Evolutionary conservation across 2,113 vertebrate species (phyloP).

Genomic region (Leiothrix lutea): DNA sequence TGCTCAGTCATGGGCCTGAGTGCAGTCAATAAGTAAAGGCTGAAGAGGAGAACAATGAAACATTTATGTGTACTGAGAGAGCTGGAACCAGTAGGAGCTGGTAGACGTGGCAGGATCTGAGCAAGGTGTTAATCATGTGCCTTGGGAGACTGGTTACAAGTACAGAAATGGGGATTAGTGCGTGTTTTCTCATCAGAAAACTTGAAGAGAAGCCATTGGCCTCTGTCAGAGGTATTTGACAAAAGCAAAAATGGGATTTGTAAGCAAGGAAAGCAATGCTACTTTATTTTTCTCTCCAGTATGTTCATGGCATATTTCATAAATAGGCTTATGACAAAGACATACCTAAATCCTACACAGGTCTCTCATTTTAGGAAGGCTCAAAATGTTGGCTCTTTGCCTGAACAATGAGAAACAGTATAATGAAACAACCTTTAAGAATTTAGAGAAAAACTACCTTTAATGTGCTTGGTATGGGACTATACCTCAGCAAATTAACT

Average conservation of each 20-base stretch:
- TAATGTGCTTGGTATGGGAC: neutral
- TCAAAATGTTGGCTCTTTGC: neutral
- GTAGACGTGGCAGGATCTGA: slow-evolving; percentile 9
- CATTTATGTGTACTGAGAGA: neutral
- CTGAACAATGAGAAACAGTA: neutral
- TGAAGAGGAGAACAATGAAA: slow-evolving; percentile 14
- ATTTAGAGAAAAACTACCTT: neutral
- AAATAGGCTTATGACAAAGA: neutral
- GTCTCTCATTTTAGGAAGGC: neutral
- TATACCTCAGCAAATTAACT: neutral
- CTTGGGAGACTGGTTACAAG: neutral
- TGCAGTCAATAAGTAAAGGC: neutral
- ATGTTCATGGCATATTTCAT: neutral
- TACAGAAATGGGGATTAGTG: slow-evolving; percentile 1
- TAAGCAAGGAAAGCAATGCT: neutral
- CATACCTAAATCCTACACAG: neutral
- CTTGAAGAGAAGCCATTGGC: neutral
- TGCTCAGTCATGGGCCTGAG: neutral
- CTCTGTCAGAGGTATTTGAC: neutral
- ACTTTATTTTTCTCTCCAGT: neutral
- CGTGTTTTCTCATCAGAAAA: neutral
- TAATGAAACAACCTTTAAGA: neutral
- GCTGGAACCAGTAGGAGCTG: neutral
- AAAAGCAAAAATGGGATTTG: neutral
- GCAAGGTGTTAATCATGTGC: slow-evolving; percentile 28